phyloP scores from a whole-genome alignment of 2,113 vertebrate genomes.

The Podocnemis expansa region DNA sequence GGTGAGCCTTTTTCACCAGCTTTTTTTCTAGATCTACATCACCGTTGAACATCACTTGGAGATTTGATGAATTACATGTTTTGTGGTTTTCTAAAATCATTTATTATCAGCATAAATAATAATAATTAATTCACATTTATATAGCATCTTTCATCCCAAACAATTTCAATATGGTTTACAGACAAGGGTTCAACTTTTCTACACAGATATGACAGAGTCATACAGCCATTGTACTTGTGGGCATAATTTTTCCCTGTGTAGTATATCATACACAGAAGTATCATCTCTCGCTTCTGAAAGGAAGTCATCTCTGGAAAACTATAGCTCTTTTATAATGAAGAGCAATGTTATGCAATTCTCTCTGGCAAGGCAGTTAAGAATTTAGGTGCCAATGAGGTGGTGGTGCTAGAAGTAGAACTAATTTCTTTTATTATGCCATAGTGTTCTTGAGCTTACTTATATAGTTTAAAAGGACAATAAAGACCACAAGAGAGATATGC shows the following conservation, averaged over 20 bases:
- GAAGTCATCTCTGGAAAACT: background rate
- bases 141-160: background rate
- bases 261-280: background rate
- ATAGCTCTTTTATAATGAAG: background rate
- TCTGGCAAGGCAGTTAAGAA: background rate
- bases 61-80: constrained; percentile 43
- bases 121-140: background rate
- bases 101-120: background rate
- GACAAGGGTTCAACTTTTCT: background rate
- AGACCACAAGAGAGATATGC: background rate
- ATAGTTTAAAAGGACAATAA: background rate
- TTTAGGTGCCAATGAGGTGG: fast-evolving
- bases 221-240: background rate
- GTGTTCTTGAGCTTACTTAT: background rate
- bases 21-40: background rate
- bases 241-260: background rate
- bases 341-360: background rate
- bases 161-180: fast-evolving
- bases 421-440: background rate
- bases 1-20: background rate
- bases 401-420: background rate
- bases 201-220: background rate
- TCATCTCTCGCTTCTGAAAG: background rate
- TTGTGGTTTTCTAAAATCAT: background rate
- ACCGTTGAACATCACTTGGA: constrained; percentile 41